These are phyloP conservation scores for Beroe ovata DNA, from an alignment of 37 sponge, comb jelly and placozoan genomes.

Conservation along the genomic window DNA sequence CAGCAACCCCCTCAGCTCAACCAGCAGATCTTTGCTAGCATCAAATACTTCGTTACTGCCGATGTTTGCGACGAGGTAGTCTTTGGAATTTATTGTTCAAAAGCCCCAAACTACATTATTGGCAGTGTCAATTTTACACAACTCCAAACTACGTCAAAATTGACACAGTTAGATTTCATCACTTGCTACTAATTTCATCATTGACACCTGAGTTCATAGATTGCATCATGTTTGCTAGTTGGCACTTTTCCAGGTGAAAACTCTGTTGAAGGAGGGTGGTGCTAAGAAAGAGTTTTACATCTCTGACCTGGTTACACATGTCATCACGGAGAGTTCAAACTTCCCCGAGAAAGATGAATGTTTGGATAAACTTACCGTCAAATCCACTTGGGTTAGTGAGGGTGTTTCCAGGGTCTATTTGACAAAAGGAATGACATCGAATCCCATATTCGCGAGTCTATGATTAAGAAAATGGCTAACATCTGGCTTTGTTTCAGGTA, in stretches of 20 bases:
- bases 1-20: background rate
- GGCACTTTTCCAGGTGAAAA: constrained; percentile 78
- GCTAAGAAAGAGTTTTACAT: constrained; percentile 77
- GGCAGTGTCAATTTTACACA: no score
- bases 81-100: no score
- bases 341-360: constrained; percentile 52
- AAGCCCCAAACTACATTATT: no score
- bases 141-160: no score
- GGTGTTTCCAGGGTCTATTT: no score
- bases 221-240: no score
- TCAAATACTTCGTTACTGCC: constrained; percentile 52
- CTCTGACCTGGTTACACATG: constrained; percentile 77
- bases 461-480: no score
- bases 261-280: constrained; percentile 73
- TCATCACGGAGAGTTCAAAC: constrained; percentile 68
- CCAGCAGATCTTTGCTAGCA: constrained; percentile 7
- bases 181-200: no score
- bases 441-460: no score
- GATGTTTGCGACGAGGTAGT: constrained; percentile 62
- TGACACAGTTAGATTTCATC: no score
- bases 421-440: no score
- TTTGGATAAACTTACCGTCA: constrained; percentile 26
- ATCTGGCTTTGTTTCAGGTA: background rate
- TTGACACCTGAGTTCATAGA: no score
- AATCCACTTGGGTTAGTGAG: constrained; percentile 39